phyloP scores from a whole-genome alignment of 2,113 vertebrate species.

The Azemiops feae region DNA sequence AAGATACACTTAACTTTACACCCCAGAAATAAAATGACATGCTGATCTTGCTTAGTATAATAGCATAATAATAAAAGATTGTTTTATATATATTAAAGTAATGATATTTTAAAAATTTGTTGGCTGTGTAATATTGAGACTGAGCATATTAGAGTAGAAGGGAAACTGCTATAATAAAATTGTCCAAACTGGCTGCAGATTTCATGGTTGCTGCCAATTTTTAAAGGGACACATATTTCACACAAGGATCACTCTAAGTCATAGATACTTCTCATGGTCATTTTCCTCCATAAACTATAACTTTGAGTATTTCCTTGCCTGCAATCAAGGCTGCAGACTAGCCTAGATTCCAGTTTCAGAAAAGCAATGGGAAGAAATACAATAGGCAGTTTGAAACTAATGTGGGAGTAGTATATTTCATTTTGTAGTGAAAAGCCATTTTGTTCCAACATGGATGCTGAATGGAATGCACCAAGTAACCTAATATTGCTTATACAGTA shows the following conservation, averaged over 20 bases:
- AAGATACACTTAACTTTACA: neutral
- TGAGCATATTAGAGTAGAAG: neutral
- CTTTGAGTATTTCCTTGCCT: neutral
- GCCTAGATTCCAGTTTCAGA: neutral
- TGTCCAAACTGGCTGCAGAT: neutral
- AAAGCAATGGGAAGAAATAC: neutral
- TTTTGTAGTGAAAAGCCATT: neutral
- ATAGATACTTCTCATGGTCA: neutral
- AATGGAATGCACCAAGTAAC: neutral
- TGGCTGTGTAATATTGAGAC: neutral
- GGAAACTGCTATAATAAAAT: neutral
- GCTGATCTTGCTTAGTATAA: neutral
- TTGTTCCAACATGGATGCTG: neutral
- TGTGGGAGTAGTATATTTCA: neutral
- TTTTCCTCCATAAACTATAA: neutral
- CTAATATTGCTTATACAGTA: neutral
- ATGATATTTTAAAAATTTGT: neutral
- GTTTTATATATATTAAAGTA: neutral
- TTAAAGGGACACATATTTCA: neutral
- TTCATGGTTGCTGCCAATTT: neutral
- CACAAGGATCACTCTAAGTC: neutral
- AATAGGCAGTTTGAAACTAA: neutral
- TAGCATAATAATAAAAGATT: no score
- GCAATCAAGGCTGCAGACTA: neutral
- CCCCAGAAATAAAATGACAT: neutral